Evolutionary conservation across 2,888 invertebrate species (phyloP), one percentile per base, ranked within the genome.

Genomic region (Polyommatus iphigenia): DNA sequence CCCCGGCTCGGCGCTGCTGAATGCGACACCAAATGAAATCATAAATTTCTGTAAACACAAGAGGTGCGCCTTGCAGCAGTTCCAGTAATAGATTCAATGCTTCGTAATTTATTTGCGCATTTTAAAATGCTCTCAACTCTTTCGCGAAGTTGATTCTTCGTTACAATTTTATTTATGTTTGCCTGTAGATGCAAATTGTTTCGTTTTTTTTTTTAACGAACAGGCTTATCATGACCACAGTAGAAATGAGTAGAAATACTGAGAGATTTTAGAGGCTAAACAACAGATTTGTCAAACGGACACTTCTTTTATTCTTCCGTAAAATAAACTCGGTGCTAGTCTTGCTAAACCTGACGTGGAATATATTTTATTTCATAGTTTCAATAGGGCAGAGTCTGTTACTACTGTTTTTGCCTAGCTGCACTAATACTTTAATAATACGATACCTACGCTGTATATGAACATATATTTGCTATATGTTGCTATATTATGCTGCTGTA

Each of bases 21-120:
- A 91, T 89, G 91, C 88, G 89, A 89, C 87, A 87, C 89, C 87
- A 92, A 91, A 92, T 92, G 90, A 92, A 92, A 91, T 89, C 90
- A 91, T 92, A 92, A 92, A 92, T 92, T 90, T 84, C 83, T 82
- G 88, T 88, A 87, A 90, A 90, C 88, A 89, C 82, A 81, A 82
- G 80, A 80, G 80, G 78, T 80, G 80, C 81, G 80, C 80, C 79
- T 80, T 46, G 46, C 46, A 46, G 46, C 13, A 46, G 46, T 13
- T 81, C 78, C 78, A 80, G 77, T 78, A 78, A 72, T 77, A 57
- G 54, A 71, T 78, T 78, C 77, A 73, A 54, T 77, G 78, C 77
- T 57, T 67, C 50, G 73, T 78, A 50, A 78, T 76, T 78, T 79
- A 77, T 79, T 77, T 73, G 54, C 76, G 77, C 75, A 36, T 62